Conservation (phyloP, 2,797 vertebrate genomes). For the Lophius americanus region DNA sequence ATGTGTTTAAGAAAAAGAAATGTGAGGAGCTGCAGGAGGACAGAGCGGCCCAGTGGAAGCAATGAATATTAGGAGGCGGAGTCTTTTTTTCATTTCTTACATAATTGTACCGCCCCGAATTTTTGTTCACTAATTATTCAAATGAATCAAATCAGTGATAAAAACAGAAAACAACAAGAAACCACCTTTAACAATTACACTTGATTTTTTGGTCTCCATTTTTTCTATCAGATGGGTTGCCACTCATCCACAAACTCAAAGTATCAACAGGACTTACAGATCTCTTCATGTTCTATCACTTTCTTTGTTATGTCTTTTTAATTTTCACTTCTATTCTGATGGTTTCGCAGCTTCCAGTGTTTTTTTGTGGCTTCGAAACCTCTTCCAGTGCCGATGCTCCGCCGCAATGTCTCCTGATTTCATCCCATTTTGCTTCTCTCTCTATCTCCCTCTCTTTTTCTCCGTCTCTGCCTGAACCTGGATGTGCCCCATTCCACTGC, state of each 20-base stretch:
- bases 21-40: not conserved
- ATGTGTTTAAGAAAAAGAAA: not conserved
- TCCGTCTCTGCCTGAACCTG: slow-evolving; percentile 44
- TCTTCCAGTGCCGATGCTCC: not conserved
- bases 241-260: too few species aligned
- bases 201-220: too few species aligned
- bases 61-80: not conserved
- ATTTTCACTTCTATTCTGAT: slow-evolving; percentile 33
- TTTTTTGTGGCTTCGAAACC: slow-evolving; percentile 33
- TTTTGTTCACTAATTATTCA: too few species aligned
- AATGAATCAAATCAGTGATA: not conserved
- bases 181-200: too few species aligned
- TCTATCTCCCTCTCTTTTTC: too few species aligned
- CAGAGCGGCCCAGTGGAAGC: not conserved
- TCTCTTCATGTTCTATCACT: not conserved
- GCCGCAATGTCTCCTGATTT: too few species aligned
- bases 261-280: too few species aligned
- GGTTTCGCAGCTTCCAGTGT: slow-evolving; percentile 32
- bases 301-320: slow-evolving; percentile 2
- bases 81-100: too few species aligned
- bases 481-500: slow-evolving; percentile 52
- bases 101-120: too few species aligned
- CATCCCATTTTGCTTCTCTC: too few species aligned
- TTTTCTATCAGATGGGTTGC: too few species aligned
- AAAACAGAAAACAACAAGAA: too few species aligned